Base-by-base conservation (phyloP, 2,797 vertebrate species). In the Urocyon cinereoargenteus region DNA sequence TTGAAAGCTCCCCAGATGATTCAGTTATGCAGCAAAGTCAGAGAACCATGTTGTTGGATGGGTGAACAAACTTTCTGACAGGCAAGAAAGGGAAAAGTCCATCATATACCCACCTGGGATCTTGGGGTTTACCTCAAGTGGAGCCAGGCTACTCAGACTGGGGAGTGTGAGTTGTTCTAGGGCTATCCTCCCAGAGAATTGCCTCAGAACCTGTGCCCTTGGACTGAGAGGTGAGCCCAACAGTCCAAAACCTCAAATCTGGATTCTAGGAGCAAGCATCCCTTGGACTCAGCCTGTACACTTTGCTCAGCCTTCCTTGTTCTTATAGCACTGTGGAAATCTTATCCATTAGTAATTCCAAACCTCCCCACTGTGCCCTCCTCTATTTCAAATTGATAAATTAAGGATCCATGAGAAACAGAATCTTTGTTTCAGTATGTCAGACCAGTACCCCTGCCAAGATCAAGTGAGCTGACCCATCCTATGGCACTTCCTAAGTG, bases 401-500 rank as follows among this genome's bases (percentile, higher is more conserved):
- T 64, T 70, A 28, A 77, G 36, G 66, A 79, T 77, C 79, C 64
- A 61, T 31, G 0, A 3, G 79, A 72, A 79, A 34, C n/a, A 40
- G 36, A 87, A 75, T 22, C 51, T 59, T n/a, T 94, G 40, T n/a
- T 51, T 68, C 55, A 45, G 51, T 40, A 84, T 78, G 24, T 34
- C 34, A 89, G 45, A 66, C 64, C 92, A 72, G 91, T 88, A 85
- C 31, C 79, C 82, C 81, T 62, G 64, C 96, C 92, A 73, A 94
- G 92, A 93, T 81, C 82, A n/a, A 68, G 51, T 5, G 2, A 61
- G 66, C 51, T 91, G 95, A 82, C 40, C 86, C 94, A 75, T 31
- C 77, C 75, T 8, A 10, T 5, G 4, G 87, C 68, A 36, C 72
- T 12, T 62, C 86, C 91, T 78, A 28, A 78, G 75, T 19, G 53